Evolutionary conservation across 2,888 invertebrate species (phyloP).

Genomic region (Siphlonurus alternatus): DNA sequence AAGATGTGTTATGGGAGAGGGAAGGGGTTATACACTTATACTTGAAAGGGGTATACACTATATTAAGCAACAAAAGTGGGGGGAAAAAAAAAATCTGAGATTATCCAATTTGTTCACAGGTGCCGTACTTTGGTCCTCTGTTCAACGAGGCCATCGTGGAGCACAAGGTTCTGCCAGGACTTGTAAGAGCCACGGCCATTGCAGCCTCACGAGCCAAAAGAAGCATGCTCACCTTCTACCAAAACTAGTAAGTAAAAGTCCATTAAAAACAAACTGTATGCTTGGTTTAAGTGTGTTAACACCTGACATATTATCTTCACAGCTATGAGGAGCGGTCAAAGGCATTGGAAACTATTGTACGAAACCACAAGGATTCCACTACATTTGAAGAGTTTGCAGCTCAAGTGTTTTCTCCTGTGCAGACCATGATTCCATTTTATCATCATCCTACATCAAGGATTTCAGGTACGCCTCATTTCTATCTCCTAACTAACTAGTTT

Average conservation of each 20-base stretch:
- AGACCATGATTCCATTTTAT: neutral
- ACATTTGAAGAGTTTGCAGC: slow-evolving; percentile 82
- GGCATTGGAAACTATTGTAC: slow-evolving; percentile 67
- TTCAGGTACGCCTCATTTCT: too few relatives aligned
- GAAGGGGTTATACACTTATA: neutral
- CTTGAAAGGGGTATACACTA: neutral
- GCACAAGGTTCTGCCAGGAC: slow-evolving; percentile 53
- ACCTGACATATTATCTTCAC: slow-evolving; percentile 17
- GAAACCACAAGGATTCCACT: slow-evolving; percentile 67
- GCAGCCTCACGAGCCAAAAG: slow-evolving; percentile 86
- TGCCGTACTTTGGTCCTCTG: slow-evolving; percentile 88
- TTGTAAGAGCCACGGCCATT: slow-evolving; percentile 78
- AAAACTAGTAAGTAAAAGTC: slow-evolving; percentile 56
- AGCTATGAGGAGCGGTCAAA: slow-evolving; percentile 85
- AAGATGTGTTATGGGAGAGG: neutral
- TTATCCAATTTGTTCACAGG: slow-evolving; percentile 28
- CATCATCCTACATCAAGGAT: neutral
- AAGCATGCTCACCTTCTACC: slow-evolving; percentile 74
- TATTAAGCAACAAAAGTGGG: neutral
- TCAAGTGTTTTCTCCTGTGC: slow-evolving; percentile 49
- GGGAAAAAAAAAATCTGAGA: neutral
- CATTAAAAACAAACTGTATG: too few relatives aligned
- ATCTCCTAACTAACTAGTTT: too few relatives aligned
- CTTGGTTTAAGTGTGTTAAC: neutral
- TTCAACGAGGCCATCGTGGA: slow-evolving; percentile 82